Base-by-base conservation (phyloP, 2,888 invertebrate species). In the Dascillus cervinus region DNA sequence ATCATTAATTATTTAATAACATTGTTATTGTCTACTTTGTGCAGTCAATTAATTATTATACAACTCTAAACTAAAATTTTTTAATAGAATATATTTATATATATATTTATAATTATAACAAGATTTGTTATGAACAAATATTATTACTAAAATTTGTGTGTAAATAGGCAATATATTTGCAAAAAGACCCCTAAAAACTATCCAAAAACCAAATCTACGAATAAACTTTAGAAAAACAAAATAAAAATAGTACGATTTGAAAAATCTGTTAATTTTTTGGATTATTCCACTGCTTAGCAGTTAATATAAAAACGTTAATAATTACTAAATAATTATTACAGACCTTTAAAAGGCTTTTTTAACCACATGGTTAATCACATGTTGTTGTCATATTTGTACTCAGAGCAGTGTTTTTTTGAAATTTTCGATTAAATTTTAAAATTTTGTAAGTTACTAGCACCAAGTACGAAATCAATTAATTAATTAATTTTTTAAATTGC, bases 11-110 rank as follows among this genome's bases (percentile, higher is more conserved):
- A n/a, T n/a, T n/a, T n/a, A n/a, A n/a, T 47, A 32, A 39, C 35
- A 39, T 19, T 32, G 42, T 53, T 59, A 58, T 57, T 57, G 55
- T 60, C 57, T 59, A 60, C 53, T 56, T 50, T 60, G 60, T 62
- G 62, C 61, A 62, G 62, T 62, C 60, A 52, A 55, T 54, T 51
- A 48, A 44, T 39, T 40, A 43, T 38, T 44, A 47, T 46, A 24
- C 12, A 24, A 24, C 12, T 11, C 11, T 37, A 46, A 43, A 44
- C 40, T 24, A 10, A 11, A 11, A n/a, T 4, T 24, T 24, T 24
- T 10, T 12, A 11, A n/a, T 24, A 14, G 22, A 21, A 11, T 36
- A 19, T 10, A 10, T n/a, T 11, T 6, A 28, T 28, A 19, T 28
- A 39, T 39, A 38, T 34, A 36, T 32, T 35, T 10, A 15, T 17